These are phyloP conservation scores for Pocillopora grandis DNA, from an alignment of 92 coral and sea anemone genomes.

Conservation along the genomic window DNA sequence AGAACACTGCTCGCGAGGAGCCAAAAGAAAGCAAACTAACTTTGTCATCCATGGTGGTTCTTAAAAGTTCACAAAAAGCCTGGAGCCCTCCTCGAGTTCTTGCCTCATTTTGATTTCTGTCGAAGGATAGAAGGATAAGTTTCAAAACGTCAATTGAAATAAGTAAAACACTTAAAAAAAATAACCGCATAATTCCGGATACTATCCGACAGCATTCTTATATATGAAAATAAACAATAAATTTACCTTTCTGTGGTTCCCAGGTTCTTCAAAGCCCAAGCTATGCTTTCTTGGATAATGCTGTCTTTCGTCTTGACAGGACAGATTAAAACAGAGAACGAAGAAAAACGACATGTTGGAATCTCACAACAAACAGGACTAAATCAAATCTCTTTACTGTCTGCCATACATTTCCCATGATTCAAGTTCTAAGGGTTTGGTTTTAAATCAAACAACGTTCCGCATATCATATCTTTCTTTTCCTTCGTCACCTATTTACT, in stretches of 20 bases:
- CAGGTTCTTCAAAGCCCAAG: slow-evolving; percentile 90
- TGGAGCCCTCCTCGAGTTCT: slow-evolving; percentile 81
- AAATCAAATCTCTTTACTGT: no score
- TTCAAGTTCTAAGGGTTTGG: no score
- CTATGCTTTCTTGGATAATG: slow-evolving; percentile 74
- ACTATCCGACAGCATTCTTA: no score
- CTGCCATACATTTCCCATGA: no score
- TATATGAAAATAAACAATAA: no score
- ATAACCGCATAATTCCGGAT: no score
- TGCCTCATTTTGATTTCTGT: slow-evolving; percentile 74
- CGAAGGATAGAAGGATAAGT: not conserved
- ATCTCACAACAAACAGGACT: no score
- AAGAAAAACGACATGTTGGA: not conserved
- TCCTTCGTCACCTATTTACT: no score
- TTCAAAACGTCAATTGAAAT: not conserved
- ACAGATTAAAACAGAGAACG: not conserved
- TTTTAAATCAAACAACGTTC: no score
- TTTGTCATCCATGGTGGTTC: slow-evolving; percentile 60
- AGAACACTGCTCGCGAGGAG: not conserved
- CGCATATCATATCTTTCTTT: no score
- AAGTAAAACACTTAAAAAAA: no score
- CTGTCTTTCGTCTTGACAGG: slow-evolving; percentile 52
- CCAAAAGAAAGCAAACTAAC: slow-evolving; percentile 36
- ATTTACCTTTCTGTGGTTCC: slow-evolving; percentile 71
- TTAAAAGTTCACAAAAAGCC: slow-evolving; percentile 70